Evolutionary conservation across 1,140 invertebrate species (phyloP).

Genomic region (Ips typographus): DNA sequence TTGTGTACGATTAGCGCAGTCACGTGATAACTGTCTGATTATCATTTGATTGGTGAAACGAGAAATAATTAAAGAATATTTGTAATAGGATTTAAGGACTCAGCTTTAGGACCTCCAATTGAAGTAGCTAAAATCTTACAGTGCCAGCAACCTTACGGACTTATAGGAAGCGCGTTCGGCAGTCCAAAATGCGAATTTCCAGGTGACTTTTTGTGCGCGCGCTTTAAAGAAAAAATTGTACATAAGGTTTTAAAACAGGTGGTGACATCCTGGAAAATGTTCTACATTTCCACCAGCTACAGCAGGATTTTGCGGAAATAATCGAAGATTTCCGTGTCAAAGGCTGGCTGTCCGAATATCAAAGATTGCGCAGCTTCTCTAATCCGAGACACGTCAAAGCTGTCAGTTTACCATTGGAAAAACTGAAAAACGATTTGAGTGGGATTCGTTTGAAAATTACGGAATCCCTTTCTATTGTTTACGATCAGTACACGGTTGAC

Average conservation of each 20-base stretch:
- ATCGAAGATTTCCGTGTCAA: slow-evolving; percentile 43
- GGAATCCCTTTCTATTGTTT: slow-evolving; percentile 66
- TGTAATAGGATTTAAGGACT: slow-evolving; percentile 53
- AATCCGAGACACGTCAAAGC: slow-evolving; percentile 56
- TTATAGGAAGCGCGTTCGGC: slow-evolving; percentile 45
- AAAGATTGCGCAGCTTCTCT: slow-evolving; percentile 70
- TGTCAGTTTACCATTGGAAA: slow-evolving; percentile 55
- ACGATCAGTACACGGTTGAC: slow-evolving; percentile 69
- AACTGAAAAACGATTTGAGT: slow-evolving; percentile 64
- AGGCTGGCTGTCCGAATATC: slow-evolving; percentile 78
- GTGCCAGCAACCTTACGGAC: slow-evolving; percentile 49
- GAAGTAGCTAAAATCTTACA: slow-evolving; percentile 43
- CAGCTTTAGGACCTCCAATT: slow-evolving; percentile 59
- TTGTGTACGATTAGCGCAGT: too few relatives aligned
- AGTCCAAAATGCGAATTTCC: slow-evolving; percentile 41
- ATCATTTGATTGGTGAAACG: too few relatives aligned
- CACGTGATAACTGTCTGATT: too few relatives aligned
- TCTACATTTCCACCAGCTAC: slow-evolving; percentile 39
- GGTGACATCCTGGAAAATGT: slow-evolving; percentile 42
- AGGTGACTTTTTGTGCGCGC: slow-evolving; percentile 4
- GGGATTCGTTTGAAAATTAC: slow-evolving; percentile 61
- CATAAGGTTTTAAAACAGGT: slow-evolving; percentile 19
- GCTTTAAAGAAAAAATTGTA: not conserved
- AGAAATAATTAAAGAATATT: not conserved
- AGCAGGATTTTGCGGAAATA: slow-evolving; percentile 41